Base-by-base conservation (phyloP, 1,140 invertebrate genomes). In the Tribolium madens region DNA sequence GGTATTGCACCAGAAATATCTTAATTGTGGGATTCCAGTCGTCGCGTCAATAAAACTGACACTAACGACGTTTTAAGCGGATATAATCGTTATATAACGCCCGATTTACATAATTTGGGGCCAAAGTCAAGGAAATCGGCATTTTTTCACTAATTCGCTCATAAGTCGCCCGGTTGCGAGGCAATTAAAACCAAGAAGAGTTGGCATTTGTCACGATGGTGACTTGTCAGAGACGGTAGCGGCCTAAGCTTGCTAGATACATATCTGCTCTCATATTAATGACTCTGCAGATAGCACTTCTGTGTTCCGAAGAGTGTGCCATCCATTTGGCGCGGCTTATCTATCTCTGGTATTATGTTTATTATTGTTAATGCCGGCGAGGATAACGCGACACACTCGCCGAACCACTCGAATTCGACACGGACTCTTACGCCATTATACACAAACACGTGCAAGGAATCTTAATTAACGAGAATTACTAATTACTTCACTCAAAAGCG, bases 261-360 rank as follows among this genome's bases (percentile, higher is more conserved):
- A 71, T 78, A 78, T 78, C 77, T 78, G 60, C 53, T 78, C 73
- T 78, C 77, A 78, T 78, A 78, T 78, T 78, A 78, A 78, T 78
- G 77, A 75, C 72, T 33, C 21, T 75, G 52, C 64, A 78, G 77
- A 78, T 78, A 78, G 77, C 72, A 78, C 77, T 78, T 75, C 46
- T 78, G 76, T 77, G 76, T 77, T 64, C 31, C 15, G 7, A 12
- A 50, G 76, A 73, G 71, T 77, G 76, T 73, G 70, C 76, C 70
- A 77, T 77, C 76, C 76, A 77, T 77, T 77, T 77, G 36, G 69
- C 10, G 14, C 13, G 12, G 53, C 70, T 77, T 72, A 72, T 73
- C 70, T 77, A 50, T 26, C 17, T 12, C 17, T 70, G 15, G 31
- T 76, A 70, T 69, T 69, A 68, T 69, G 74, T 76, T 76, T 52